phyloP scores from a whole-genome alignment of 2,888 invertebrate genomes.

The Ormyrus pomaceus region DNA sequence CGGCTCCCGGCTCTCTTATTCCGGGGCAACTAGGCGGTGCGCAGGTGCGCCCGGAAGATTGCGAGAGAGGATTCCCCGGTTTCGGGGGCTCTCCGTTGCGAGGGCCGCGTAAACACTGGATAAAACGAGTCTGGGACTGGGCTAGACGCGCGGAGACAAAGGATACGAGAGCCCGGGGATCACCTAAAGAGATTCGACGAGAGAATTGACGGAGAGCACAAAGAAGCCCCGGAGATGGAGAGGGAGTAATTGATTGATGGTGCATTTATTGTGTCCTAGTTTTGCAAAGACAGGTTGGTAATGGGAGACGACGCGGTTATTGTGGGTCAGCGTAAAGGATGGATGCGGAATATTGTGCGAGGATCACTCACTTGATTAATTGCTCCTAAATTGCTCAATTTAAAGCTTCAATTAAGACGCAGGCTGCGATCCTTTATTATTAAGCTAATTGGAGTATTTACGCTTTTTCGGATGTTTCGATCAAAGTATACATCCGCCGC shows the following conservation, averaged over 20 bases:
- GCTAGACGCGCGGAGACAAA: constrained; percentile 33
- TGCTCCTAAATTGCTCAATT: too few species aligned
- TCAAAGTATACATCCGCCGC: too few species aligned
- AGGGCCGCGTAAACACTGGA: constrained; percentile 21
- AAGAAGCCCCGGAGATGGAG: constrained; percentile 3
- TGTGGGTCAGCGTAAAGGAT: background rate
- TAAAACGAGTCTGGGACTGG: background rate
- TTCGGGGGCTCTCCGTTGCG: constrained; percentile 18
- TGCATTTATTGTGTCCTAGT: constrained; percentile 29
- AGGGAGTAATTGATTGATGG: constrained; percentile 42
- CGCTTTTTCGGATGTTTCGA: too few species aligned
- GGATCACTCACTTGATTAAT: too few species aligned
- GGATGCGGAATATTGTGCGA: too few species aligned
- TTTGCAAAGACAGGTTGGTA: constrained; percentile 13
- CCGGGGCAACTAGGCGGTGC: background rate
- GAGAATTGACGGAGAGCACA: constrained; percentile 28
- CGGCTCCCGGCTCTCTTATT: background rate
- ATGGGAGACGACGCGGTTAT: background rate
- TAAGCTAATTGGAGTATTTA: too few species aligned
- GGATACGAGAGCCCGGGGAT: constrained; percentile 28
- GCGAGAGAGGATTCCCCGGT: constrained; percentile 31
- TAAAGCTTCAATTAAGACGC: too few species aligned
- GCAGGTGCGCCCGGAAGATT: constrained; percentile 40
- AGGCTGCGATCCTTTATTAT: too few species aligned
- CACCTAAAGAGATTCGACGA: constrained; percentile 27